A percentile compares a stretch with the other conserved stretches of the same genome.
phyloP scores from a whole-genome alignment of 2,888 invertebrate species.

The Plagodis pulveraria region DNA sequence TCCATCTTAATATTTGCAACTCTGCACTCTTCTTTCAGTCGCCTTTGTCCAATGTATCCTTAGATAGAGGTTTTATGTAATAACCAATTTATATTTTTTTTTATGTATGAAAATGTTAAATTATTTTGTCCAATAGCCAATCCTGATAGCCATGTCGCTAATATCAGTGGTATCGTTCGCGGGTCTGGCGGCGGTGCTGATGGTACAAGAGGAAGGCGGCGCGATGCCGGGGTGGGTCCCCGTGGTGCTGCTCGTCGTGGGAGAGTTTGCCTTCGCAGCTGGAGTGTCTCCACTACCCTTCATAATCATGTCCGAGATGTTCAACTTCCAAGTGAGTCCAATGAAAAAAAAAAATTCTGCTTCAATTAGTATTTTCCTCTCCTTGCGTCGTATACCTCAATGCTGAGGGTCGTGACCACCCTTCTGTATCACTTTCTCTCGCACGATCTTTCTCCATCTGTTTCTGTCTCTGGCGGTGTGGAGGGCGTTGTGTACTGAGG shows the following conservation, averaged over 20 bases:
- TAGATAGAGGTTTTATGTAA: neutral
- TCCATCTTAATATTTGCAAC: no score
- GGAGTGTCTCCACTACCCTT: slow-evolving; percentile 40
- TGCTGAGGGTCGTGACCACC: no score
- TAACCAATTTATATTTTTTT: neutral
- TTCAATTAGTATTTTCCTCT: no score
- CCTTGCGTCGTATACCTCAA: no score
- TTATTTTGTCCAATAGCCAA: slow-evolving; percentile 14
- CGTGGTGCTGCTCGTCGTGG: slow-evolving; percentile 29
- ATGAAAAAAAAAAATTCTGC: no score
- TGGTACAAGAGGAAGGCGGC: slow-evolving; percentile 28
- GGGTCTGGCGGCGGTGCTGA: slow-evolving; percentile 31
- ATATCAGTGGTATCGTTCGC: slow-evolving; percentile 29
- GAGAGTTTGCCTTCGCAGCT: slow-evolving; percentile 36
- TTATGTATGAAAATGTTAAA: neutral
- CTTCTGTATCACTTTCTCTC: no score
- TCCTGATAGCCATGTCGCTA: slow-evolving; percentile 22
- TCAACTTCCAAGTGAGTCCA: slow-evolving; percentile 40
- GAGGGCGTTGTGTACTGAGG: no score
- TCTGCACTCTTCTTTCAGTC: no score
- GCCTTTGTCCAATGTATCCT: no score
- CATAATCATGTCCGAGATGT: slow-evolving; percentile 43
- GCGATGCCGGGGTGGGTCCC: slow-evolving; percentile 38
- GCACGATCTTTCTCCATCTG: no score
- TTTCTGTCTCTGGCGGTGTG: no score